Evolutionary conservation across 2,888 invertebrate species (phyloP).

Genomic region (Cataglyphis altisquamis): DNA sequence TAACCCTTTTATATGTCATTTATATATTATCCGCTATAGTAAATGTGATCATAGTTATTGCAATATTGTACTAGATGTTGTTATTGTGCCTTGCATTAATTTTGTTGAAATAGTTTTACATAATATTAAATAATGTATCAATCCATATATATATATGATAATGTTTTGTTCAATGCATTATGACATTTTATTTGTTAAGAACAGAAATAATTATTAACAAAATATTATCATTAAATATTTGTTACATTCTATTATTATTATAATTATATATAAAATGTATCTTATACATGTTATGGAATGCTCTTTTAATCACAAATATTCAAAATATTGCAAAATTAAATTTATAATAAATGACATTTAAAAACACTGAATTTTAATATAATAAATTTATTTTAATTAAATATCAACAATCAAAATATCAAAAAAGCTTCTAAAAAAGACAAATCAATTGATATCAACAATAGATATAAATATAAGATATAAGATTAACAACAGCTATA

Average conservation of each 20-base stretch:
- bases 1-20: conserved; percentile 14
- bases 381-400: conserved; percentile 21
- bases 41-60: conserved; percentile 26
- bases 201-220: conserved; percentile 7
- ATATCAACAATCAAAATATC: neutral
- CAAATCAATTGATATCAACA: neutral
- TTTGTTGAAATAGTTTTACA: conserved; percentile 13
- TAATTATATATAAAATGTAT: conserved; percentile 17
- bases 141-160: neutral
- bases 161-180: neutral
- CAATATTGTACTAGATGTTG: conserved; percentile 9
- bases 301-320: conserved; percentile 4
- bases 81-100: conserved; percentile 44
- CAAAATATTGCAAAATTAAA: conserved; percentile 1
- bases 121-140: conserved; percentile 10
- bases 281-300: neutral
- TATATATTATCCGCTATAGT: conserved; percentile 1
- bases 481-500: neutral
- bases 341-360: conserved; percentile 13
- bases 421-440: neutral
- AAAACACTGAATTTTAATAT: neutral
- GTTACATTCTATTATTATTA: neutral
- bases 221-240: conserved; percentile 24
- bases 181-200: conserved; percentile 9
- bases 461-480: no score